A percentile compares a stretch with the other conserved stretches of the same genome.
phyloP scores from a whole-genome alignment of 2,888 invertebrate species.

The Syrista parreyssii region DNA sequence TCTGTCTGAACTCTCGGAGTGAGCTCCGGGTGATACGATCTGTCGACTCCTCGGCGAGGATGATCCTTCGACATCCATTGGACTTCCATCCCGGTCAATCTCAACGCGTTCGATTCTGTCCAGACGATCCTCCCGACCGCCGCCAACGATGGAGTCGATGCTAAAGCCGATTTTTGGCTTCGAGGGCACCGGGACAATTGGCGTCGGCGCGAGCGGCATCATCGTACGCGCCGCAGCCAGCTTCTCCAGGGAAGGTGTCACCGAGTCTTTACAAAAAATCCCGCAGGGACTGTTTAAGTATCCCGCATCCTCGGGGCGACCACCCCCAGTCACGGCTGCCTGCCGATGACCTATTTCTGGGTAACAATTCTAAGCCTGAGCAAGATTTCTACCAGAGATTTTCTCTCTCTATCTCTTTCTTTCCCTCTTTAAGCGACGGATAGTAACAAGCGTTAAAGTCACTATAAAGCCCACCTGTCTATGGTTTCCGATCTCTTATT shows the following conservation, averaged over 20 bases:
- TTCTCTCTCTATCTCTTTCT: not conserved
- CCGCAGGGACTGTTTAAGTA: not conserved
- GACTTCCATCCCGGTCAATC: slow-evolving; percentile 53
- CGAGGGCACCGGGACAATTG: slow-evolving; percentile 90
- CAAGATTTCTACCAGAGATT: not conserved
- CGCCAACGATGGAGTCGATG: slow-evolving; percentile 92
- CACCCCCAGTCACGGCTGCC: slow-evolving; percentile 14
- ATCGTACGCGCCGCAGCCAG: slow-evolving; percentile 70
- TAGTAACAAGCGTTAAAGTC: not conserved
- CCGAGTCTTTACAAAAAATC: too few species aligned
- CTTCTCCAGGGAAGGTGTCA: slow-evolving; percentile 8
- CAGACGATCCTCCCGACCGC: slow-evolving; percentile 48
- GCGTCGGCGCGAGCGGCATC: slow-evolving; percentile 96
- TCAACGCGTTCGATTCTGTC: slow-evolving; percentile 55
- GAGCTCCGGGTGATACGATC: slow-evolving; percentile 66
- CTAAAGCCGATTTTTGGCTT: slow-evolving; percentile 95
- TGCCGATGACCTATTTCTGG: not conserved
- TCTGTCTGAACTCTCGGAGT: slow-evolving; percentile 68
- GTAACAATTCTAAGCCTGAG: not conserved
- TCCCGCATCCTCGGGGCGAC: slow-evolving; percentile 17
- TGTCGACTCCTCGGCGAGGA: slow-evolving; percentile 54
- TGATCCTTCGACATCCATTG: slow-evolving; percentile 58
- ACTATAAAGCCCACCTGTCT: not conserved
- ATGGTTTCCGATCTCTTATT: not conserved
- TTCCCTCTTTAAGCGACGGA: not conserved